These are phyloP conservation scores for Cololabis saira DNA, from an alignment of 2,113 vertebrate genomes.

Conservation along the genomic window DNA sequence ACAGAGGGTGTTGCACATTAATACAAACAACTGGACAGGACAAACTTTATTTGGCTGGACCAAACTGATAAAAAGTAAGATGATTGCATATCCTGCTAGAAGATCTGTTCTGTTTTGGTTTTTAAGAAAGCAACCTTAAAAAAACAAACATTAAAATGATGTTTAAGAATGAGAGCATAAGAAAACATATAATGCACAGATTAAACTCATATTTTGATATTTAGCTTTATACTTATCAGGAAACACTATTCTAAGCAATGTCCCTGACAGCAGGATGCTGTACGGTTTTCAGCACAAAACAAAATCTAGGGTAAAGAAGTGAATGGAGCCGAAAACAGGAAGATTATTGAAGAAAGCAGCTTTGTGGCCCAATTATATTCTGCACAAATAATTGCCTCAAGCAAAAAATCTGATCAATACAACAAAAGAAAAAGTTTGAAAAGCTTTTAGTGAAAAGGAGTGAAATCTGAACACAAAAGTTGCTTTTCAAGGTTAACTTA, in stretches of 20 bases:
- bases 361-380: conserved; percentile 7
- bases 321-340: conserved; percentile 13
- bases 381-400: background rate
- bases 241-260: conserved; percentile 8
- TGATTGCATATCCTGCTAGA: background rate
- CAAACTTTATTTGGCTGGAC: conserved; percentile 11
- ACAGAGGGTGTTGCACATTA: background rate
- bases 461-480: background rate
- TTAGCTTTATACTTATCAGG: conserved; percentile 20
- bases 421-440: conserved; percentile 18
- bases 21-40: background rate
- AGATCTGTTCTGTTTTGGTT: background rate
- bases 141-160: too few species aligned
- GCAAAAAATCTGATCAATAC: conserved; percentile 14
- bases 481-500: background rate
- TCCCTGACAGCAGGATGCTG: conserved; percentile 1
- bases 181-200: background rate
- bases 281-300: conserved; percentile 17
- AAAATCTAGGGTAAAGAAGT: too few species aligned
- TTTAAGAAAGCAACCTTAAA: conserved; percentile 13
- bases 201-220: conserved; percentile 20
- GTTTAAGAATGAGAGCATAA: background rate
- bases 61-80: background rate
- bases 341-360: background rate
- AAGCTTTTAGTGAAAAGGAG: background rate